Evolutionary conservation across 1,140 invertebrate genomes (phyloP), one percentile per base, ranked within the genome.

Genomic region (Eriosoma lanigerum): DNA sequence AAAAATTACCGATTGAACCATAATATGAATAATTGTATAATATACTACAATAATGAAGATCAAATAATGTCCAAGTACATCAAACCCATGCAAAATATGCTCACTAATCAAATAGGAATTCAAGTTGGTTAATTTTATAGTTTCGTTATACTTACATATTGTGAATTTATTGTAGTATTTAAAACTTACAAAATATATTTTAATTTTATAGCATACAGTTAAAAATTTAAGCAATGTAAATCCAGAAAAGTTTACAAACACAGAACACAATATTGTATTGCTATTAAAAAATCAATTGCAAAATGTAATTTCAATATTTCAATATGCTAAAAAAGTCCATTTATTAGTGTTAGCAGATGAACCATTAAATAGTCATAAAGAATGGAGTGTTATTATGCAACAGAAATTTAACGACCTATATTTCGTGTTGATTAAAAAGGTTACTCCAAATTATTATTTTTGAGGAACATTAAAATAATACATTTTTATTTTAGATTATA

Each of bases 321-420:
- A 54, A 75, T 38, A 75, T 17, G 13, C 12, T 21, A 56, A 75
- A 21, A 75, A 38, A 38, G 29, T 13, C 6, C 3, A 56, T 38
- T 32, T 75, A 26, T 56, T 75, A 13, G 52, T 75, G 13, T 12
- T 38, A 15, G 38, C 52, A 6, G 19, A 75, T 21, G 32, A 75
- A 19, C 50, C 52, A 21, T 24, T 75, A 3, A 12, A 9, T 17
- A 56, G 6, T 44, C 56, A n/a, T 6, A 44, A 75, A 21, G 52
- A 75, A 24, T 75, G 72, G 72, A 56, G 29, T 44, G 52, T 75
- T 38, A 75, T 75, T 56, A 56, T 58, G 26, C 72, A 75, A 44
- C 72, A 75, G n/a, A 12, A 75, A 26, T 44, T 75, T 15, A 75
- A 75, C 56, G 52, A 24, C 1, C 5, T 56, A 1, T 56, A 75